Evolutionary conservation across 2,797 vertebrate genomes (phyloP).

Genomic region (Anguilla obscura): DNA sequence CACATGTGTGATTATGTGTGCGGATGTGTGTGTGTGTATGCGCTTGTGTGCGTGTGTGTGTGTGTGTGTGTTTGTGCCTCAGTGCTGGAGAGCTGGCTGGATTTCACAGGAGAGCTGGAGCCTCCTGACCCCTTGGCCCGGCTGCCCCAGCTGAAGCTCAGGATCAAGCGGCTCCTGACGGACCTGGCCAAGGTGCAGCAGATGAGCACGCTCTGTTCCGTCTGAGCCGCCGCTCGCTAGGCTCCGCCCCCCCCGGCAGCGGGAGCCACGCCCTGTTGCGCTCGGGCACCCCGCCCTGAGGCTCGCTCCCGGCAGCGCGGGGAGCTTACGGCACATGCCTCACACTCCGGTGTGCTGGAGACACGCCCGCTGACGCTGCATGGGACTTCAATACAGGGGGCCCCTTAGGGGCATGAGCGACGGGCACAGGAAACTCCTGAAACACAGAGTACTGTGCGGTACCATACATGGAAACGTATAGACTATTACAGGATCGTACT

Average conservation of each 20-base stretch:
- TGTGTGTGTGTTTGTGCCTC: slow-evolving; percentile 27
- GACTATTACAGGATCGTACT: neutral
- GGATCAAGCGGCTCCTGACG: slow-evolving; percentile 87
- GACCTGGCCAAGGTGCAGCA: slow-evolving; percentile 92
- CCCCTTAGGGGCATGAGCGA: neutral
- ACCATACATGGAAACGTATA: neutral
- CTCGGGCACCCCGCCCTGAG: neutral
- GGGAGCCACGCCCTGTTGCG: neutral
- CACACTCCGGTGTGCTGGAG: neutral
- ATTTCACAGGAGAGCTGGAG: slow-evolving; percentile 94
- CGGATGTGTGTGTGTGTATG: too few relatives aligned
- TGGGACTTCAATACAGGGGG: neutral
- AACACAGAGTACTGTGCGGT: neutral
- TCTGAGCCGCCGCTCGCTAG: slow-evolving; percentile 69
- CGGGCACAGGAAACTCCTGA: neutral
- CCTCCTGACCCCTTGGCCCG: slow-evolving; percentile 90
- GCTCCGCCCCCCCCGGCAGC: too few relatives aligned
- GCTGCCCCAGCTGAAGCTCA: slow-evolving; percentile 91
- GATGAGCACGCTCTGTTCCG: slow-evolving; percentile 84
- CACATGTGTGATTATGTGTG: too few relatives aligned
- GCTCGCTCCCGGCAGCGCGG: neutral
- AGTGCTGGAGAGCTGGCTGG: slow-evolving; percentile 96
- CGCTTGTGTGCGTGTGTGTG: too few relatives aligned
- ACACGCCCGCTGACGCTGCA: neutral
- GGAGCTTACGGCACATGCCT: neutral